Evolutionary conservation across 2,888 invertebrate species (phyloP).

Genomic region (Andrena bucephala): DNA sequence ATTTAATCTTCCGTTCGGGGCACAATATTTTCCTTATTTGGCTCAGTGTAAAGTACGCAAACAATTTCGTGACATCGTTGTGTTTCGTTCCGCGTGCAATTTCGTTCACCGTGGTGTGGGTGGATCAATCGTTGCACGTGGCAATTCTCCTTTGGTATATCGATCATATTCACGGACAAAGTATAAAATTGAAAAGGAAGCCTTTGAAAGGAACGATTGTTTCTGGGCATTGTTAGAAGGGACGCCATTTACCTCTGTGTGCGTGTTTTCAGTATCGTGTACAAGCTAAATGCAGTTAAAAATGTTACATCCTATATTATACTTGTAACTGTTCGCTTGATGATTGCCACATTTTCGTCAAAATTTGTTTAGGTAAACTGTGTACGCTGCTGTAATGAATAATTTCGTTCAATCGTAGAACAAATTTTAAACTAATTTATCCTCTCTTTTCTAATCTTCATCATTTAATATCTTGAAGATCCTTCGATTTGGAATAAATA

Average conservation of each 20-base stretch:
- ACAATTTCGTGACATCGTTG: not conserved
- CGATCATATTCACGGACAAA: not conserved
- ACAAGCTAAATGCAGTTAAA: not conserved
- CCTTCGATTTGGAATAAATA: too few species aligned
- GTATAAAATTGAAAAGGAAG: constrained; percentile 3
- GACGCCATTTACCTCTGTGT: not conserved
- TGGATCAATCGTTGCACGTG: not conserved
- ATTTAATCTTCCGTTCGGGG: constrained; percentile 6
- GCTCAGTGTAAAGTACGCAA: not conserved
- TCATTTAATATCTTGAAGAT: too few species aligned
- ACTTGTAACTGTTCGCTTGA: too few species aligned
- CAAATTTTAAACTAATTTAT: too few species aligned
- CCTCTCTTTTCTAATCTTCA: too few species aligned
- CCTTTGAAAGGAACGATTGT: not conserved
- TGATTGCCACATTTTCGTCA: too few species aligned
- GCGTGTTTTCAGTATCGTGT: not conserved
- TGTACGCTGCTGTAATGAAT: too few species aligned
- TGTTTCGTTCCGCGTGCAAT: not conserved
- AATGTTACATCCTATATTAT: not conserved
- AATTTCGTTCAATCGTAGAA: too few species aligned
- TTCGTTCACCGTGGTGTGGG: not conserved
- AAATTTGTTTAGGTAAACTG: too few species aligned
- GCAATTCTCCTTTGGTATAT: not conserved
- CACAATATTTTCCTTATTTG: constrained; percentile 5
- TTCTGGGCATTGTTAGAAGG: not conserved